phyloP scores from a whole-genome alignment of 2,113 vertebrate genomes.

The Neotragus moschatus region DNA sequence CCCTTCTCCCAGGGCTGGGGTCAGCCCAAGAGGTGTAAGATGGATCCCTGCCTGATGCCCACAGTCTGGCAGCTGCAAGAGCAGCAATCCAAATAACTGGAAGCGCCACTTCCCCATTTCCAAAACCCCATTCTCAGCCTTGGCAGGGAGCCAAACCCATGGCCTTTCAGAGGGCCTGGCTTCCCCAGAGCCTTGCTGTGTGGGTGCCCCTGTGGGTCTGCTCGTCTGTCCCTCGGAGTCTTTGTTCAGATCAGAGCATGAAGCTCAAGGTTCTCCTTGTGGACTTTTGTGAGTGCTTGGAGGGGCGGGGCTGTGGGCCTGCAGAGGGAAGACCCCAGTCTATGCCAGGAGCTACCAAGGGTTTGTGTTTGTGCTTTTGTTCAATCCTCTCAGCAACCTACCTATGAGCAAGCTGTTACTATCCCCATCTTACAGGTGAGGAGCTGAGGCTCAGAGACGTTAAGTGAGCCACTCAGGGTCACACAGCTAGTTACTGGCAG shows the following conservation, averaged over 20 bases:
- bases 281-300: not conserved
- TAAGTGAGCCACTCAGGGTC: not conserved
- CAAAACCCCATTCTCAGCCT: not conserved
- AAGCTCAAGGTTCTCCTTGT: not conserved
- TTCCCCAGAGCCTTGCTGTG: not conserved
- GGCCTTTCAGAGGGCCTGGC: not conserved
- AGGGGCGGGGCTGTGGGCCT: not conserved
- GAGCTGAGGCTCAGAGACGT: not conserved
- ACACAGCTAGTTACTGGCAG: not conserved
- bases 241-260: conserved; percentile 1
- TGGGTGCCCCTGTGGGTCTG: not conserved
- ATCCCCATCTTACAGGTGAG: not conserved
- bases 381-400: not conserved
- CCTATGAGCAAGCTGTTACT: not conserved
- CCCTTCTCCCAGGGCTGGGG: not conserved
- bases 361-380: not conserved
- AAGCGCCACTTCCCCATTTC: not conserved
- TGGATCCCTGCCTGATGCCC: not conserved
- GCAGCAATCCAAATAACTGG: not conserved
- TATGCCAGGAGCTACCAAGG: not conserved
- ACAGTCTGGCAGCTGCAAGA: not conserved
- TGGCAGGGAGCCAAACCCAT: not conserved
- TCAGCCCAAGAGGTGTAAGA: not conserved
- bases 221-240: not conserved
- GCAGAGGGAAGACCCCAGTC: not conserved